phyloP scores from a whole-genome alignment of 2,888 invertebrate genomes.

The Oasisia sp. region DNA sequence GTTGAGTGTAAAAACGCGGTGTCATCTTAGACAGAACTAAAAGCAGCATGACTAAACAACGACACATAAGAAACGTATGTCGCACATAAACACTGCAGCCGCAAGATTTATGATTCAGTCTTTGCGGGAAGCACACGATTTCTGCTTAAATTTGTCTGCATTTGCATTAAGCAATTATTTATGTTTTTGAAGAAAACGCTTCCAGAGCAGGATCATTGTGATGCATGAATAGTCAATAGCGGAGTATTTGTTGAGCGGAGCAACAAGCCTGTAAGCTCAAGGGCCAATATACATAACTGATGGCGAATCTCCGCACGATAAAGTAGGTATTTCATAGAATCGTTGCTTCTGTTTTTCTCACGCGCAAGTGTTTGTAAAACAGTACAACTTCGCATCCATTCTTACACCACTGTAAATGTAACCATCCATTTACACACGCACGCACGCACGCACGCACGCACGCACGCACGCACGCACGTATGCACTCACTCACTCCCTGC shows the following conservation, averaged over 20 bases:
- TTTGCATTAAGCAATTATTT: background rate
- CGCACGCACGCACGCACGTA: no score
- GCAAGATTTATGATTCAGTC: background rate
- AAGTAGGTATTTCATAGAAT: no score
- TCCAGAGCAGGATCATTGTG: background rate
- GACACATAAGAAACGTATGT: background rate
- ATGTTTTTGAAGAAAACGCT: background rate
- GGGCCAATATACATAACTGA: background rate
- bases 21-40: background rate
- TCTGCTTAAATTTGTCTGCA: background rate
- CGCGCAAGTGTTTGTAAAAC: no score
- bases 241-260: background rate
- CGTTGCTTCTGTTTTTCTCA: no score
- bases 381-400: no score
- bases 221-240: no score
- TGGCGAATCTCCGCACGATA: no score
- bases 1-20: background rate
- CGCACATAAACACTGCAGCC: background rate
- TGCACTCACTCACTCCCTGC: no score
- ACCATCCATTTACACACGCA: no score
- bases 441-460: no score
- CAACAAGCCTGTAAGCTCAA: no score
- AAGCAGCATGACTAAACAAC: background rate
- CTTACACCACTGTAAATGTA: no score
- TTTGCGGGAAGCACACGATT: background rate